Conservation (phyloP, 1,140 invertebrate genomes). For the Temnothorax curvispinosus region DNA sequence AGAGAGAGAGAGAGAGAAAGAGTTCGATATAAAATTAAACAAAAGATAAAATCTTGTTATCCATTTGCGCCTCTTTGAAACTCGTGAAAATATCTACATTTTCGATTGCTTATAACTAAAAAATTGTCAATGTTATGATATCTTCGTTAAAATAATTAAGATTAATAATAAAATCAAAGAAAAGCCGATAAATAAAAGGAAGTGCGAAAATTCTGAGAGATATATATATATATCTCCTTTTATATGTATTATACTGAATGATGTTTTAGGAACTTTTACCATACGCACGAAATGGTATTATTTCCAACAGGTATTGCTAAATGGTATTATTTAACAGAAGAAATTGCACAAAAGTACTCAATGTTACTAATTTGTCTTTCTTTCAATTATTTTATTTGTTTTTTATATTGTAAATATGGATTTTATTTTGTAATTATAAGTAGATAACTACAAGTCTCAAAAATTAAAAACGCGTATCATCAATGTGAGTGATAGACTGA, state of each 20-base stretch:
- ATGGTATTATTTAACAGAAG: background rate
- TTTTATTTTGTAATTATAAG: background rate
- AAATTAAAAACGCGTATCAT: background rate
- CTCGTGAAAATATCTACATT: background rate
- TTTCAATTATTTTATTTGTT: background rate
- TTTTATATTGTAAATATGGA: background rate
- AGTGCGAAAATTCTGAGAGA: background rate
- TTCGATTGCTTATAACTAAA: background rate
- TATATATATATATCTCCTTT: background rate
- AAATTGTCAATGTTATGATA: background rate
- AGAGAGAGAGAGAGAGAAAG: background rate
- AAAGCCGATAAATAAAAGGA: background rate
- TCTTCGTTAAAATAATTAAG: background rate
- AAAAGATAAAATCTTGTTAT: conserved; percentile 18
- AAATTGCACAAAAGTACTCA: conserved; percentile 12
- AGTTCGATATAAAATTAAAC: conserved; percentile 20
- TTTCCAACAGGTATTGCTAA: no score
- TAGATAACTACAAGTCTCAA: background rate
- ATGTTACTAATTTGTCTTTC: background rate
- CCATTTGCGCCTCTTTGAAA: background rate
- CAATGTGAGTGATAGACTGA: conserved; percentile 10
- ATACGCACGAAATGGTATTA: background rate
- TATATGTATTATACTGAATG: background rate
- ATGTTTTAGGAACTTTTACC: conserved; percentile 3
- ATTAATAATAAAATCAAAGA: background rate